Percentiles rank a stretch among this genome's conserved stretches.
Conservation (phyloP, 2,797 vertebrate genomes). For the Lacerta bilineata region DNA sequence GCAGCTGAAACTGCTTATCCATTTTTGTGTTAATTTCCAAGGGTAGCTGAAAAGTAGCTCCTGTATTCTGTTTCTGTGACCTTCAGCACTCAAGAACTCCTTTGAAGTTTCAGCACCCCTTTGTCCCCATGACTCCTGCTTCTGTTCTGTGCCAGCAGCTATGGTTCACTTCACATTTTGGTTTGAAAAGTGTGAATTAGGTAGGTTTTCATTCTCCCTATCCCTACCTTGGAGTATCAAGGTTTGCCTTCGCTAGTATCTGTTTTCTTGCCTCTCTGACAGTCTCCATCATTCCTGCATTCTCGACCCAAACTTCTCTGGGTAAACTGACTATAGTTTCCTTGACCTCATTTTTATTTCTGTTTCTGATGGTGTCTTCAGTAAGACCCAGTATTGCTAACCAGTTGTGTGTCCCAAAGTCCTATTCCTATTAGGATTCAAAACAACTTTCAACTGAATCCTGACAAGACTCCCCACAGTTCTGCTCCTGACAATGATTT, state of each 20-base stretch:
- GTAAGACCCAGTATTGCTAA: not conserved
- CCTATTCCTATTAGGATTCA: not conserved
- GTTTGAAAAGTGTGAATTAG: too few relatives aligned
- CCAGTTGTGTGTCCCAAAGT: not conserved
- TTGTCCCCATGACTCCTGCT: not conserved
- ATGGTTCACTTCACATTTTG: too few relatives aligned
- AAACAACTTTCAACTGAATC: constrained; percentile 5
- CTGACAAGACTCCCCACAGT: constrained; percentile 42
- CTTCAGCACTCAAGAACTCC: not conserved
- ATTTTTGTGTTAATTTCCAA: not conserved
- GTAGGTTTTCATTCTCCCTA: too few relatives aligned
- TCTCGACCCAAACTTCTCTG: not conserved
- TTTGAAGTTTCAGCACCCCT: not conserved
- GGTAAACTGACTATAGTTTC: not conserved
- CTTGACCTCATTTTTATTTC: not conserved
- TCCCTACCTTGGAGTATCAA: not conserved
- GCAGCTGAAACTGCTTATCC: not conserved
- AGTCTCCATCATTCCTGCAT: not conserved
- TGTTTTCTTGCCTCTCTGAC: not conserved
- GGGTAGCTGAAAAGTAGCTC: not conserved
- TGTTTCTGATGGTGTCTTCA: not conserved
- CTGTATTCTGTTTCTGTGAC: not conserved
- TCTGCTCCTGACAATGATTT: constrained; percentile 72
- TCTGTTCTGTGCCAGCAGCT: not conserved
- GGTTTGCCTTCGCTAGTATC: not conserved